Base-by-base conservation (phyloP, 2,888 invertebrate genomes). In the Opisthograptis luteolata region DNA sequence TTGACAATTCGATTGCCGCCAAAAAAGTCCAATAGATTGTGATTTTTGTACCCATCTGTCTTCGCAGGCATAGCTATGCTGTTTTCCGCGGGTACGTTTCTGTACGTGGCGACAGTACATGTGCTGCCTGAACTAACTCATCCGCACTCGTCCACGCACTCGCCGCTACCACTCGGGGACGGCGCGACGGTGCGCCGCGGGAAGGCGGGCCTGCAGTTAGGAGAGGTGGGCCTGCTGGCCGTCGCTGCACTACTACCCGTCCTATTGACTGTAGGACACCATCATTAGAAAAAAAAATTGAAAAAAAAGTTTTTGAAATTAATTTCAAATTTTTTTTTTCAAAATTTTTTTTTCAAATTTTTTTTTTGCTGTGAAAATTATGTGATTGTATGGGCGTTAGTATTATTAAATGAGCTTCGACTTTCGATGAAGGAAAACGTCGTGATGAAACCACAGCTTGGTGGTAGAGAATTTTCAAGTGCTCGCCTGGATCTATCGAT, bases 41-140 rank as follows among this genome's bases (percentile, higher is more conserved):
- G n/a, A n/a, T n/a, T n/a, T n/a, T n/a, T n/a, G n/a, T n/a, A n/a
- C n/a, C n/a, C n/a, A n/a, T n/a, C n/a, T n/a, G n/a, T n/a, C 39
- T 42, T 81, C 80, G 0, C 79, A 93, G 93, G 95, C 44, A 94
- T 99, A 50, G 98, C 99, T 0, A 98, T 99, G 98, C 86, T 99
- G 22, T 99, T 99, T 85, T 99, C 99, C 30, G 99, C 99, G 0
- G 99, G 99, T 0, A 99, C 99, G 8, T 99, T 99, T 87, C 92
- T 99, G 0, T 99, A 99, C 79, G 99, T 99, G 1, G 98, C 99
- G 0, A 99, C 99, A 0, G 99, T 99, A 0, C 99, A 99, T 81
- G 99, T 99, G 0, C 81, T 99, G 36, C 99, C 99, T 0, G 99
- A 99, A 81, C 90, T 99, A 5, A 96, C 96, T 20, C 90, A 92